Evolutionary conservation across 2,113 vertebrate genomes (phyloP).

Genomic region (Thalassarche chlororhynchos): DNA sequence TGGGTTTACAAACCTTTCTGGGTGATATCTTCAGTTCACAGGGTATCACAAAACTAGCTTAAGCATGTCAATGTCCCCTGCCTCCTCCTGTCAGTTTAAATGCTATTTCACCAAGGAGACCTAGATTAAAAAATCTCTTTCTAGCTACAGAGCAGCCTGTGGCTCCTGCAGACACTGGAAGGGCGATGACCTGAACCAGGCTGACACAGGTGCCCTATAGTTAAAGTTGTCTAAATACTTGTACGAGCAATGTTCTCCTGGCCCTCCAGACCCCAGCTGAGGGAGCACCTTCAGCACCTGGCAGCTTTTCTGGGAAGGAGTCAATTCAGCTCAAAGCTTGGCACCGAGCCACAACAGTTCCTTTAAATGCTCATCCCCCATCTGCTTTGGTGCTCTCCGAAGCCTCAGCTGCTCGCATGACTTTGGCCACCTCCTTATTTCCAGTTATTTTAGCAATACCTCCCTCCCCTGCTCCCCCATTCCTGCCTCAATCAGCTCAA

Average conservation of each 20-base stretch:
- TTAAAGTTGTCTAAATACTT: background rate
- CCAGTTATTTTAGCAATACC: background rate
- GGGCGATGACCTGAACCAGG: background rate
- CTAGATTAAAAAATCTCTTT: background rate
- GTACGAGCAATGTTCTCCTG: background rate
- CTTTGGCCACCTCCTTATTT: background rate
- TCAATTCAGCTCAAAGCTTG: background rate
- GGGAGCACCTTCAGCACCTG: background rate
- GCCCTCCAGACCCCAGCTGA: background rate
- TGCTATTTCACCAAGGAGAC: background rate
- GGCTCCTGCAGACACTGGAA: background rate
- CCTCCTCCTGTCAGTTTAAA: background rate
- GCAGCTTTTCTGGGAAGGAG: background rate
- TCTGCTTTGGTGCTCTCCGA: fast-evolving
- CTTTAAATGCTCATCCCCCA: background rate
- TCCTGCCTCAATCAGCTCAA: background rate
- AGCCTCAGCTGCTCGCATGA: background rate
- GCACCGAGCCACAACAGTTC: fast-evolving
- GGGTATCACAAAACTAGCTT: background rate
- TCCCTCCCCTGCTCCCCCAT: background rate
- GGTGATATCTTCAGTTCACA: background rate
- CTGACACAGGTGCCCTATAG: background rate
- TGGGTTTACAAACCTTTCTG: background rate
- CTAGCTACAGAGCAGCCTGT: background rate
- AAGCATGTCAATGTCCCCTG: background rate